These are phyloP conservation scores for Myocastor coypus DNA, from an alignment of 2,113 vertebrate genomes.

Conservation along the genomic window DNA sequence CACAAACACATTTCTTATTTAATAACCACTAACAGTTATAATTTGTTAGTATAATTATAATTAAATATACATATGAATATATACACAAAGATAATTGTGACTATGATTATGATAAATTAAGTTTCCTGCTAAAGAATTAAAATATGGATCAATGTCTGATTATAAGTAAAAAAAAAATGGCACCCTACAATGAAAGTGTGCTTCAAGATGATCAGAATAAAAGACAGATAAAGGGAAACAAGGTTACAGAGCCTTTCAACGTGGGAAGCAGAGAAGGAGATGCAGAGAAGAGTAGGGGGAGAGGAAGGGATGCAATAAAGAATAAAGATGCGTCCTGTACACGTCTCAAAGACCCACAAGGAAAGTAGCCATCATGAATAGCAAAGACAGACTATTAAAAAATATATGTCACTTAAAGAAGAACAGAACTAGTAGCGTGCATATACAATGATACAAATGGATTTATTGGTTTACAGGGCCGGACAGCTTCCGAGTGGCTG, in stretches of 20 bases:
- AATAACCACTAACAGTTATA: background rate
- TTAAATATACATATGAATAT: background rate
- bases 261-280: background rate
- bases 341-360: background rate
- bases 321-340: background rate
- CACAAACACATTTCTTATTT: slow-evolving; percentile 29
- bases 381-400: background rate
- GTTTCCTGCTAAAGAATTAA: background rate
- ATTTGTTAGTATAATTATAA: background rate
- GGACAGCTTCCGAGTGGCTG: background rate
- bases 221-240: background rate
- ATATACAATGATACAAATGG: background rate
- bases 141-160: background rate
- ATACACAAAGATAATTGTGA: background rate
- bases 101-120: background rate
- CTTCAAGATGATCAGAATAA: background rate
- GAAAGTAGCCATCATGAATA: background rate
- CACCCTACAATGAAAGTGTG: background rate
- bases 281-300: background rate
- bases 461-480: background rate
- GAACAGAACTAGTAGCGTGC: background rate
- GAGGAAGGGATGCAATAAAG: background rate
- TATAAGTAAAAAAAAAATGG: background rate
- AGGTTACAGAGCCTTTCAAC: background rate
- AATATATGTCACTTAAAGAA: background rate